Base-by-base conservation (phyloP, 2,797 vertebrate genomes). In the Ctenosaura bakeri region DNA sequence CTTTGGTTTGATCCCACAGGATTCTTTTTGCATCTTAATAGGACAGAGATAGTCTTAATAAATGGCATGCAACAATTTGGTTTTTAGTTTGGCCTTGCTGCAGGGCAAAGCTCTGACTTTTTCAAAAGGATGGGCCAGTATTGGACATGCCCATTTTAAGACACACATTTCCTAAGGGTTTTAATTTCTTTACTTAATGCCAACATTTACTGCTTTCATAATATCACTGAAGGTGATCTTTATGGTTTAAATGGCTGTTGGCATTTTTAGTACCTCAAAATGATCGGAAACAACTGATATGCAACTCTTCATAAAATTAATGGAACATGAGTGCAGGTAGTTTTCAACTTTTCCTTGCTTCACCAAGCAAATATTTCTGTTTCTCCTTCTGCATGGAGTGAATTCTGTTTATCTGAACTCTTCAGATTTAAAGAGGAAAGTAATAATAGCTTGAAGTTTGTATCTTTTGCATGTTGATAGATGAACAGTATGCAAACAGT, bases 301-400 rank as follows among this genome's bases (percentile, higher is more conserved):
- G 42, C 73, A 87, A 82, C 50, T 82, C 64, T n/a, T 87, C 42
- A 12, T 90, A 89, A 90, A 91, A 91, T 76, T 90, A 91, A 91
- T 83, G 1, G 71, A 73, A 83, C 32, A n/a, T 89, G 78, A 88
- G 46, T 64, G 42, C 35, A 87, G 73, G 22, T 64, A 50, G 52
- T 9, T 29, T 54, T 89, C 84, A 87, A 79, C 35, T 76, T 20
- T 64, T 29, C 9, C 64, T 18, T 71, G 1, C 50, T 82, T 10
- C 18, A 13, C 54, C 59, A 46, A 59, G 59, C 35, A 69, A 92
- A 52, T 85, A 26, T 32, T 91, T 93, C 69, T 56, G 1, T 85
- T 88, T 87, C 81, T 86, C 1, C n/a, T 88, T 87, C 62, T 71
- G 0, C 62, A 52, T 24, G 6, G 13, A 10, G 2, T 2, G 9